A percentile compares a stretch with the other conserved stretches of the same genome.
phyloP scores from a whole-genome alignment of 2,888 invertebrate species.

The Timema cristinae region DNA sequence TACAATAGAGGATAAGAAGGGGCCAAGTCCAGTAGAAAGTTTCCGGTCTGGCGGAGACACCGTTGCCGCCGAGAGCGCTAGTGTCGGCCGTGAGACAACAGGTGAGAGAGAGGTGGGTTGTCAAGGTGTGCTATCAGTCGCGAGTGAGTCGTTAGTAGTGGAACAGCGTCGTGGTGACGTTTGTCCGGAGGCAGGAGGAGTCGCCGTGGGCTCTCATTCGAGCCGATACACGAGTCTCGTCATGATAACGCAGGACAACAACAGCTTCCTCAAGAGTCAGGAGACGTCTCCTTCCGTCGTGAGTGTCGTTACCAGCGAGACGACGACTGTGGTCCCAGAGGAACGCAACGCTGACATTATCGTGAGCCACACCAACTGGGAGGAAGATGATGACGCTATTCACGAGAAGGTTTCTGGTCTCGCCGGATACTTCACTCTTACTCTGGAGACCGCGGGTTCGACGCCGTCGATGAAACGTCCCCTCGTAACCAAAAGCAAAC shows the following conservation, averaged over 20 bases:
- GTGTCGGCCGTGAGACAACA: constrained; percentile 16
- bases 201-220: constrained; percentile 23
- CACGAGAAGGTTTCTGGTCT: constrained; percentile 43
- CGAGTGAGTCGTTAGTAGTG: constrained; percentile 15
- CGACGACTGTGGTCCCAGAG: constrained; percentile 62
- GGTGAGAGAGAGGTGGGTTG: constrained; percentile 17
- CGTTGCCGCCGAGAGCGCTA: constrained; percentile 23
- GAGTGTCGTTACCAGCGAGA: constrained; percentile 71
- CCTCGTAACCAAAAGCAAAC: constrained; percentile 30
- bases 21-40: too few species aligned
- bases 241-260: constrained; percentile 75
- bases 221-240: constrained; percentile 78
- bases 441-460: constrained; percentile 41
- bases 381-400: constrained; percentile 48
- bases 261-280: constrained; percentile 40
- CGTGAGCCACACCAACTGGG: constrained; percentile 63
- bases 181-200: constrained; percentile 5
- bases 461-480: constrained; percentile 27
- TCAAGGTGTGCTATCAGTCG: constrained; percentile 15
- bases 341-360: constrained; percentile 51
- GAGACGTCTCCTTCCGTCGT: constrained; percentile 49
- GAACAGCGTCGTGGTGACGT: not conserved
- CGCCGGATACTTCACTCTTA: constrained; percentile 46
- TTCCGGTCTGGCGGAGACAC: constrained; percentile 22
- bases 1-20: too few species aligned